Evolutionary conservation across 1,140 invertebrate genomes (phyloP).

Genomic region (Lycorma delicatula): DNA sequence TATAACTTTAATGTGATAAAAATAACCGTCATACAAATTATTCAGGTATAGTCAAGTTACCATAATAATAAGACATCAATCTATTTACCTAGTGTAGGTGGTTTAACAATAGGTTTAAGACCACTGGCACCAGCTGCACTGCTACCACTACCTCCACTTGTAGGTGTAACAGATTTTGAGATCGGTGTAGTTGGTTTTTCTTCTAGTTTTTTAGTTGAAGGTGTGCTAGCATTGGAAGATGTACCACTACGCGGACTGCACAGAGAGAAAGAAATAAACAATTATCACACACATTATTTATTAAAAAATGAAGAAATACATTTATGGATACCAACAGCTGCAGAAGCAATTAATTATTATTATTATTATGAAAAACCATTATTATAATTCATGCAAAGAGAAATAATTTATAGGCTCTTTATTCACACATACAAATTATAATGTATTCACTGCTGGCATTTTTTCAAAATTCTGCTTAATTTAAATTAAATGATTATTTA

Average conservation of each 20-base stretch:
- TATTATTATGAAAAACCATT: no score
- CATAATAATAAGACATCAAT: not conserved
- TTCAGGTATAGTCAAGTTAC: not conserved
- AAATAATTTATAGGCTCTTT: no score
- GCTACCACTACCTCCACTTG: constrained; percentile 49
- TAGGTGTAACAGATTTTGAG: constrained; percentile 81
- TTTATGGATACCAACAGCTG: no score
- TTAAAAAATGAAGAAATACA: constrained; percentile 2
- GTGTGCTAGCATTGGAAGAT: constrained; percentile 68
- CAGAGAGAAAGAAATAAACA: constrained; percentile 15
- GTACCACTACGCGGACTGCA: constrained; percentile 58
- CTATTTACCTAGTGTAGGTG: constrained; percentile 42
- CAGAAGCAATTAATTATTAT: no score
- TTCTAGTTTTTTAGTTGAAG: constrained; percentile 65
- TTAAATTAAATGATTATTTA: no score
- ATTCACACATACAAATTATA: no score
- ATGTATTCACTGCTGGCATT: no score
- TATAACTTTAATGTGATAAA: not conserved
- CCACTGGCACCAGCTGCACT: constrained; percentile 39
- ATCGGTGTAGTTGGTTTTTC: constrained; percentile 83
- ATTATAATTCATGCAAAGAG: no score
- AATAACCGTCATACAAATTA: not conserved
- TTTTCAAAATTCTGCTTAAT: no score
- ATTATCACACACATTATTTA: not conserved
- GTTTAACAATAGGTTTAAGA: constrained; percentile 51